phyloP scores from a whole-genome alignment of 2,113 vertebrate species.

The Dolichallabes microphthalmus region DNA sequence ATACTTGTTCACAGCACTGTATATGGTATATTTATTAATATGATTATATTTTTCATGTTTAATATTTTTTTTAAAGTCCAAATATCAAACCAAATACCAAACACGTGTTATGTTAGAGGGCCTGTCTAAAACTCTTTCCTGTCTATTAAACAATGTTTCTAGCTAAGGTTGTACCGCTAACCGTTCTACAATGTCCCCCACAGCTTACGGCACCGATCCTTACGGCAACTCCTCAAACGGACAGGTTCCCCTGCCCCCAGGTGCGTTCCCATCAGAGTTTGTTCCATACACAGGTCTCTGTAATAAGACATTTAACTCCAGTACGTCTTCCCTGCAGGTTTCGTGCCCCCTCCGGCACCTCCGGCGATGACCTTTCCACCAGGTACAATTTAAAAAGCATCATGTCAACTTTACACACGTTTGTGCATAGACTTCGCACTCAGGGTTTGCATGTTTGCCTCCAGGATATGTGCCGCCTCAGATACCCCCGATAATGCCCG shows the following conservation, averaged over 20 bases:
- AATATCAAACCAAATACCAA: too few relatives aligned
- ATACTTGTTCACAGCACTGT: too few relatives aligned
- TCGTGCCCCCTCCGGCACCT: conserved; percentile 19
- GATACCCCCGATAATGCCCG: conserved; percentile 36
- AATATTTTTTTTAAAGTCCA: too few relatives aligned
- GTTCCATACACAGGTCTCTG: background rate
- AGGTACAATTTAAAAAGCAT: background rate
- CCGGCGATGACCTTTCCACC: conserved; percentile 43
- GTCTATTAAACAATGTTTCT: background rate
- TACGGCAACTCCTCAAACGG: background rate
- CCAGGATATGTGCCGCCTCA: conserved; percentile 36
- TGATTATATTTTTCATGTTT: too few relatives aligned
- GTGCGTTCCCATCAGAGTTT: conserved; percentile 7
- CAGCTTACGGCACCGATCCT: background rate
- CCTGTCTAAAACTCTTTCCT: background rate
- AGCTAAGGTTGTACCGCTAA: background rate
- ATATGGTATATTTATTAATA: too few relatives aligned
- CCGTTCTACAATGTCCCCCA: background rate
- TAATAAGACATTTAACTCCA: background rate
- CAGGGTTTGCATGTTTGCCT: background rate
- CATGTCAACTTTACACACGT: background rate
- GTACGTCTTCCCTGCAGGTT: conserved; percentile 18
- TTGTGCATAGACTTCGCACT: background rate
- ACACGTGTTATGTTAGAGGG: too few relatives aligned
- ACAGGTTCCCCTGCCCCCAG: conserved; percentile 40